phyloP scores from a whole-genome alignment of 2,797 vertebrate genomes.

The Zenarchopterus dispar region DNA sequence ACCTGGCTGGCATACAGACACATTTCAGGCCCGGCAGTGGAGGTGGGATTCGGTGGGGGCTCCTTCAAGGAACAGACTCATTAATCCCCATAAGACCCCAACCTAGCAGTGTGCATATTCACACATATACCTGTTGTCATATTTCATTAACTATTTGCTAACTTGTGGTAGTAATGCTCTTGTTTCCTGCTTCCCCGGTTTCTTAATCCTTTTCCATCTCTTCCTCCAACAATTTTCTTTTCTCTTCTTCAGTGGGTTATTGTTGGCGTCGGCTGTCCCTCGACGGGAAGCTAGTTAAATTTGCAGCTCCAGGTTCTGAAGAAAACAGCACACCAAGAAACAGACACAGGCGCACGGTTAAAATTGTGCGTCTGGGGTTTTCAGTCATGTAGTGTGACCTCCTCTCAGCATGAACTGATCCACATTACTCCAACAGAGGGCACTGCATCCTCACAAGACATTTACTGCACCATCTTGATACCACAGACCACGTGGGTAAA shows the following conservation, averaged over 20 bases:
- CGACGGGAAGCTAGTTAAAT: constrained; percentile 43
- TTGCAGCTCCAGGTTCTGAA: constrained; percentile 55
- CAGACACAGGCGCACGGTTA: constrained; percentile 39
- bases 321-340: constrained; percentile 49
- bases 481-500: background rate
- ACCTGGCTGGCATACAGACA: constrained; percentile 36
- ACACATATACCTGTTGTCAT: background rate
- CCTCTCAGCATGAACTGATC: constrained; percentile 1
- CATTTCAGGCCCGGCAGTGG: constrained; percentile 23
- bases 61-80: constrained; percentile 38
- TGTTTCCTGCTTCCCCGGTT: too few species aligned
- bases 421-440: constrained; percentile 59
- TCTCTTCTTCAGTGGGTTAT: constrained; percentile 70
- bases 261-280: constrained; percentile 55
- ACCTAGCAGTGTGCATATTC: constrained; percentile 2
- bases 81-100: constrained; percentile 47
- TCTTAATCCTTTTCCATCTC: background rate
- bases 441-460: background rate
- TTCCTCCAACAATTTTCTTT: constrained; percentile 54
- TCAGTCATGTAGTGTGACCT: constrained; percentile 39
- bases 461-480: background rate
- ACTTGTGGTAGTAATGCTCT: too few species aligned
- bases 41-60: background rate
- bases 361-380: constrained; percentile 36
- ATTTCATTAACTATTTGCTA: background rate